Base-by-base conservation (phyloP, 2,797 vertebrate genomes). In the Potorous gilbertii region DNA sequence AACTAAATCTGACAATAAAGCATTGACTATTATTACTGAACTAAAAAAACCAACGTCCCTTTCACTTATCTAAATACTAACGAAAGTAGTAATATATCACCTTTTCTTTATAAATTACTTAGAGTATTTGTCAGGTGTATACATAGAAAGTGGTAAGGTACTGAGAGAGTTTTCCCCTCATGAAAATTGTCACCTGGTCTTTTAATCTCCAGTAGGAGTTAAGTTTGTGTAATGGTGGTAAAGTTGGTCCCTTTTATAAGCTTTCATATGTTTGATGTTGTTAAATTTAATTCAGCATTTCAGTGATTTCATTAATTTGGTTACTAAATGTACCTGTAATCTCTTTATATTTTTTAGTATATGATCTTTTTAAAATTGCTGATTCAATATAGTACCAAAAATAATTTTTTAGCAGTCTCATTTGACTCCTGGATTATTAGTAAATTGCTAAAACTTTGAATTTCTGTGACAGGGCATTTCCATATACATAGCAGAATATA, bases 1-100 rank as follows among this genome's bases (percentile, higher is more conserved):
- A 96, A n/a, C 92, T 96, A 46, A 92, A 0, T 97, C 96, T 96
- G 56, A 96, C 27, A 34, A 92, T 94, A 95, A 66, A 92, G 56
- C 87, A 46, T 66, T 66, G 92, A 40, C 54, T 91, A 91, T 96
- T 95, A 92, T 96, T 95, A 92, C 59, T 95, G 27, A 87, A 46
- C 21, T 94, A 54, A 93, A 94, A 93, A 94, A 89, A 92, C 74
- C 92, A 93, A 24, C 95, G 96, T 57, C 12, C 87, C 46, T n/a
- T 92, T 87, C 92, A 74, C 11, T 81, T 74, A 54, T n/a, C 29
- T 93, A 52, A 94, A n/a, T 96, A 90, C 34, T 66, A 59, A 94
- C 94, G 55, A 52, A 59, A 59, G 40, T n/a, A 90, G 1, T 52
- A 93, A 34, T 93, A 92, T 95, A 94, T 94, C 55, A 90, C 29